Evolutionary conservation across 2,113 vertebrate species (phyloP), one percentile per base, ranked within the genome.

Genomic region (Platysteira castanea): DNA sequence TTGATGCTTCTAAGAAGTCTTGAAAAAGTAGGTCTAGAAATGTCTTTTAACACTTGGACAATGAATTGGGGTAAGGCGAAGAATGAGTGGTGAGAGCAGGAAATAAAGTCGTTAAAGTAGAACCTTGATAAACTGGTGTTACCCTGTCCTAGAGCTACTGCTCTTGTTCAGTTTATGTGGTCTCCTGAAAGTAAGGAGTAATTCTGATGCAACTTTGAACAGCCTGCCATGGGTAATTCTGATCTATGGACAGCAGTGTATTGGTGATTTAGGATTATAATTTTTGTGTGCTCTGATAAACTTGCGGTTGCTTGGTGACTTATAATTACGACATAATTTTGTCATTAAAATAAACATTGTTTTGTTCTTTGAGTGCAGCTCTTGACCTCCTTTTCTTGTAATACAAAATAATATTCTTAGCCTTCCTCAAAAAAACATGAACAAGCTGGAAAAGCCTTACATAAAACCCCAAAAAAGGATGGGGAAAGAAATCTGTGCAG

Each of bases 401-500:
- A 52, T 39, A 59, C 4, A 33, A 77, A 84, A 39, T 21, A 47
- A 14, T 54, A 37, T 22, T 70, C 7, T 49, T 44, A 52, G 13
- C n/a, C 13, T 47, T 68, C 21, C 33, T 86, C 24, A 59, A 77
- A 90, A 84, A 53, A 68, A 30, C 0, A 8, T 7, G 15, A 79
- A 42, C 11, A 47, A 47, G 49, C 30, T 87, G 31, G 4, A 41
- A 83, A 63, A 71, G 6, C 15, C 20, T 90, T 30, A 24, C 6
- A 30, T 68, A 49, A 41, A 65, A 14, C 22, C 4, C 12, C 14
- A 39, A 31, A 84, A 70, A 81, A 61, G 2, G 1, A 3, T 5
- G 1, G 11, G 44, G 1, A 26, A 31, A 15, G 24, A 57, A 42
- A 24, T 18, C 15, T 31, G 0, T 64, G 20, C 31, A 69, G n/a